These are phyloP conservation scores for Salarias fasciatus DNA, from an alignment of 2,797 vertebrate genomes.

Conservation along the genomic window DNA sequence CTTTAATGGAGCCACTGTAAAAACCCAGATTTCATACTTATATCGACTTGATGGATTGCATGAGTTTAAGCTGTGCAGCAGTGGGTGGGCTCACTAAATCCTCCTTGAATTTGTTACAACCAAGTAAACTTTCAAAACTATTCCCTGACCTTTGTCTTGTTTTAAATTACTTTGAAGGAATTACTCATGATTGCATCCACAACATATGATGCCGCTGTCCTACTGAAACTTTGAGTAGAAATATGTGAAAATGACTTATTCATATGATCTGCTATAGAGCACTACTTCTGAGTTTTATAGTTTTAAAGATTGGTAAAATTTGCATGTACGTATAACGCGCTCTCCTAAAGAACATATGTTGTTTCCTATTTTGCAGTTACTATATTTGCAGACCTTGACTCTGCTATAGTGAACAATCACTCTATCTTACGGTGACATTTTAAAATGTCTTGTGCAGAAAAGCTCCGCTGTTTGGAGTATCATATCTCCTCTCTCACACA, in stretches of 20 bases:
- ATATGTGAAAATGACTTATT: background rate
- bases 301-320: conserved; percentile 4
- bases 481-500: background rate
- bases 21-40: conserved; percentile 11
- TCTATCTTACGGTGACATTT: too few relatives aligned
- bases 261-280: background rate
- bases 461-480: background rate
- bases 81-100: background rate
- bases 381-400: conserved; percentile 3
- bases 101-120: background rate
- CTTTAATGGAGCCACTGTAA: conserved; percentile 17
- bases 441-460: background rate
- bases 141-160: conserved; percentile 4
- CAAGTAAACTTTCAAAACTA: conserved; percentile 4
- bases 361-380: background rate
- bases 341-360: background rate
- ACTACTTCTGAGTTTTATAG: background rate
- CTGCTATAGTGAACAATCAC: too few relatives aligned
- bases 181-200: background rate
- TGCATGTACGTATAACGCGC: conserved; percentile 1
- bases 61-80: background rate
- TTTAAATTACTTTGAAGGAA: background rate
- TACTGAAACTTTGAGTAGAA: background rate
- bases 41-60: background rate
- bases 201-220: background rate